These are phyloP conservation scores for Phorcus lineatus DNA, from an alignment of 2,888 invertebrate species.

Conservation along the genomic window DNA sequence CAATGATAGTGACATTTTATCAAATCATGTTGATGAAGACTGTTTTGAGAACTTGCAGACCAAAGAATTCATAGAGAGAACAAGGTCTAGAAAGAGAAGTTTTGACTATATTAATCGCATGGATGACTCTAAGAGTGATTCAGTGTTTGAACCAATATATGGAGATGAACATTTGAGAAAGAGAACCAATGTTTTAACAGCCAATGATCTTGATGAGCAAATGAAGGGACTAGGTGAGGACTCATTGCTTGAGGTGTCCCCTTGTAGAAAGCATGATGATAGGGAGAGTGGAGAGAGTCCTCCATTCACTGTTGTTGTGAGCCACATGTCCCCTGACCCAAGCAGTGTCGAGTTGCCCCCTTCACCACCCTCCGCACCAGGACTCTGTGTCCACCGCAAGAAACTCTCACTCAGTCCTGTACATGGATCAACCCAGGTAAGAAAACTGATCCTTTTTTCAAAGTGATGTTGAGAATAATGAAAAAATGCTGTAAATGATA, in stretches of 20 bases:
- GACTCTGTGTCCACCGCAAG: neutral
- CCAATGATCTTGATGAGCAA: neutral
- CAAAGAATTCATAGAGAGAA: neutral
- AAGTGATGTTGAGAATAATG: too few species aligned
- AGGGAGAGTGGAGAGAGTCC: neutral
- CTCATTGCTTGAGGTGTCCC: neutral
- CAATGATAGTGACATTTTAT: neutral
- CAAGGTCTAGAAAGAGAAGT: neutral
- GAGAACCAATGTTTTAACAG: neutral
- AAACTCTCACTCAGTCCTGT: neutral
- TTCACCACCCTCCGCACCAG: neutral
- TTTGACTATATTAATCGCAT: neutral
- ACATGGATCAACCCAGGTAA: neutral
- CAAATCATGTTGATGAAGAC: neutral
- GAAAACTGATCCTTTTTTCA: neutral
- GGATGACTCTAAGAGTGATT: neutral
- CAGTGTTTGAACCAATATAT: neutral
- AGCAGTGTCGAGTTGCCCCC: neutral
- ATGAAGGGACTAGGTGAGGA: neutral
- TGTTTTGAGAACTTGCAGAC: too few species aligned
- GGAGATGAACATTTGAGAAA: constrained; percentile 15
- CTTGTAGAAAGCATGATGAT: too few species aligned
- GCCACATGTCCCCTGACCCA: neutral
- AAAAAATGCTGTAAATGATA: too few species aligned
- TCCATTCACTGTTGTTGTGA: constrained; percentile 18